Base-by-base conservation (phyloP, 2,888 invertebrate genomes). In the Nomada goodeniana region DNA sequence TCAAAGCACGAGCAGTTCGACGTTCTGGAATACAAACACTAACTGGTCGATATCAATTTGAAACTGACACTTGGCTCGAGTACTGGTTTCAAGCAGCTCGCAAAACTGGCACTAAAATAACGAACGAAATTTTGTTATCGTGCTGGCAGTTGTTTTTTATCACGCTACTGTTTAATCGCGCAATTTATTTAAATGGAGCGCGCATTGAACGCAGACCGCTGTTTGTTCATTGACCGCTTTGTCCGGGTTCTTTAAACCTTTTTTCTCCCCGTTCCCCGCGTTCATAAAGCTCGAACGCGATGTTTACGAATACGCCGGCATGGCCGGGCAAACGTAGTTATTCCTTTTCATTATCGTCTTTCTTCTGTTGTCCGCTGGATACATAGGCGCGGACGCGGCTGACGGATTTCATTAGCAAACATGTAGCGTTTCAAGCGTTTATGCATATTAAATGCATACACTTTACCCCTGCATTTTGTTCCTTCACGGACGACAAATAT, bases 351-450 rank as follows among this genome's bases (percentile, higher is more conserved):
- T 86, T 82, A 80, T 67, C 79, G 78, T 75, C 74, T 53, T 79
- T 79, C 76, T 85, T 83, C 69, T 29, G 79, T 36, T 57, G 26
- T 76, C 42, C 70, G 74, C 71, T 47, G 29, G 52, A 18, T 65
- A 72, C 42, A 61, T 67, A 61, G 26, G 26, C 60, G 26, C 18
- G 13, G 29, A 29, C 42, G 50, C 29, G 47, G 68, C 29, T 52
- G 47, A 84, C 82, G 73, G 67, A 82, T 82, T 84, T 84, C 85
- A 81, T 84, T 85, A 79, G 79, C 67, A 73, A 70, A 71, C 72
- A 76, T 74, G 70, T 73, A 59, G 57, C 57, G 78, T 76, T 79
- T 78, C 26, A 74, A 74, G 26, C 47, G 55, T 52, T 77, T 77
- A 72, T 65, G 70, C 77, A 76, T 76, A 76, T 80, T 69, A 68